phyloP scores from a whole-genome alignment of 2,797 vertebrate genomes.

The Hypotaenidia okinawae region DNA sequence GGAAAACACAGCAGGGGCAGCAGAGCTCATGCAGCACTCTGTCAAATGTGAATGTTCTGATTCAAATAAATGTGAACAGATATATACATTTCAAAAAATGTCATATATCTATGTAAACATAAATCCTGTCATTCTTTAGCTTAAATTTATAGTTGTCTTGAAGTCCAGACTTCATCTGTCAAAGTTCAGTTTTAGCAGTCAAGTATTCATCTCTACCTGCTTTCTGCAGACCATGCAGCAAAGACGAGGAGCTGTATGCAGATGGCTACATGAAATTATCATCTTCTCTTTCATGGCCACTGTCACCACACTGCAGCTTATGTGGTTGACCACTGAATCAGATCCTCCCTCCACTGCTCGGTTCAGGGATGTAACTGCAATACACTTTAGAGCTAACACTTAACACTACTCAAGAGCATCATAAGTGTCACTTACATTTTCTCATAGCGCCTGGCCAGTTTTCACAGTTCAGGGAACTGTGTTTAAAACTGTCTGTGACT shows the following conservation, averaged over 20 bases:
- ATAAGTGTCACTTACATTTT: neutral
- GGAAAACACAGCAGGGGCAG: neutral
- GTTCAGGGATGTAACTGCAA: neutral
- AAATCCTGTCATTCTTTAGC: neutral
- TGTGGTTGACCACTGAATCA: neutral
- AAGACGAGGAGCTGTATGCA: neutral
- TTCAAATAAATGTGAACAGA: neutral
- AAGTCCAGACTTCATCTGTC: neutral
- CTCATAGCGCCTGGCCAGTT: neutral
- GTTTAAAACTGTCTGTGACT: neutral
- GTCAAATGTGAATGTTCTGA: neutral
- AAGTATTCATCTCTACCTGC: neutral
- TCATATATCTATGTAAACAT: neutral
- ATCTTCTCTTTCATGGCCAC: neutral
- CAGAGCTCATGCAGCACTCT: neutral
- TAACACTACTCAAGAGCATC: neutral
- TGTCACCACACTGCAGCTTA: neutral
- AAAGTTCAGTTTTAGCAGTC: neutral
- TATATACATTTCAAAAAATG: neutral
- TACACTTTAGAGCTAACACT: neutral
- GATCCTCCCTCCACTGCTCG: neutral
- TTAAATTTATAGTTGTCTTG: neutral
- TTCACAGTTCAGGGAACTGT: neutral
- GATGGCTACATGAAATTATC: no score
- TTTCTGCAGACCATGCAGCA: neutral